phyloP scores from a whole-genome alignment of 2,113 vertebrate species.

The Zootoca vivipara region DNA sequence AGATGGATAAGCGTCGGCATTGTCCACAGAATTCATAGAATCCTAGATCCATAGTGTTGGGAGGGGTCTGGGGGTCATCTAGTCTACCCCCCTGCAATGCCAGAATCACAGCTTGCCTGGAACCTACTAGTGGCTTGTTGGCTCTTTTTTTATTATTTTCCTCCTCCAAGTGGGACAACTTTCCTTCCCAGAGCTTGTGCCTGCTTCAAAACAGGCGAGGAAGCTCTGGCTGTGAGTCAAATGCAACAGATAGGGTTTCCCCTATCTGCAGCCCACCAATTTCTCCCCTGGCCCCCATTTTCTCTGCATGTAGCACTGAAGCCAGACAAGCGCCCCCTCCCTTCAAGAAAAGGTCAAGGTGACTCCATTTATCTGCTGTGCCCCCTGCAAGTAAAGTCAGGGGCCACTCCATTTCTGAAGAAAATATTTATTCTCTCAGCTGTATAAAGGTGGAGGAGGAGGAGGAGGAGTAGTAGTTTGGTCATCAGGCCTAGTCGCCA shows the following conservation, averaged over 20 bases:
- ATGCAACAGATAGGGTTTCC: background rate
- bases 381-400: background rate
- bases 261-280: background rate
- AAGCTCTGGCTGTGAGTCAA: background rate
- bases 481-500: background rate
- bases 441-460: background rate
- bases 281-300: no score
- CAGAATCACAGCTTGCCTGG: no score
- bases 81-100: no score
- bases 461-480: no score
- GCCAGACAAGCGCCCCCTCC: no score
- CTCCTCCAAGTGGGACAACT: background rate
- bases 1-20: background rate
- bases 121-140: no score
- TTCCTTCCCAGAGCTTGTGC: background rate
- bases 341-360: no score
- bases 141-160: background rate
- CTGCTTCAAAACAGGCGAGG: background rate
- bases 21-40: no score
- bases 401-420: background rate
- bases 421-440: conserved; percentile 36
- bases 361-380: no score
- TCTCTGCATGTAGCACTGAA: no score
- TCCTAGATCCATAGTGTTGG: no score
- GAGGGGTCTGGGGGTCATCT: no score